Conservation (phyloP, 2,888 invertebrate genomes). For the Andrena camellia region DNA sequence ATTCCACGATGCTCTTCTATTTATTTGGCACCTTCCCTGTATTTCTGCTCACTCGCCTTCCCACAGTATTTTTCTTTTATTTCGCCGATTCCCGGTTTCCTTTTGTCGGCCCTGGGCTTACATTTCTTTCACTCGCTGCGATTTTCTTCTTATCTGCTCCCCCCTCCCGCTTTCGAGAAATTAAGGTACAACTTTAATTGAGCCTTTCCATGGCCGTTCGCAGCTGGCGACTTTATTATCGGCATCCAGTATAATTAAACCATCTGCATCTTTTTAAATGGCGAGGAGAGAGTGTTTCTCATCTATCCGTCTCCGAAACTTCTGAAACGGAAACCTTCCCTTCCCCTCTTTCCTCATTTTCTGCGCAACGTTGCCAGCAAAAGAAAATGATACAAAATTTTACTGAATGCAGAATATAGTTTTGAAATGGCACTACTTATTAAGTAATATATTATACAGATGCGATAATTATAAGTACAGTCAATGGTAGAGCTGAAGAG, state of each 20-base stretch:
- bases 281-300: constrained; percentile 18
- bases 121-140: constrained; percentile 29
- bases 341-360: not conserved
- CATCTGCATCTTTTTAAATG: constrained; percentile 62
- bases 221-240: constrained; percentile 80
- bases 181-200: constrained; percentile 76
- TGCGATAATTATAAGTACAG: too few relatives aligned
- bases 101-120: not conserved
- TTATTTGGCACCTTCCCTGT: constrained; percentile 14
- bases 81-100: not conserved
- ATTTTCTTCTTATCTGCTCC: constrained; percentile 39
- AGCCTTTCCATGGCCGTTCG: constrained; percentile 66
- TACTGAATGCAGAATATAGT: too few relatives aligned
- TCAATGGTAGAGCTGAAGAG: too few relatives aligned
- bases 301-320: not conserved
- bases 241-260: constrained; percentile 77
- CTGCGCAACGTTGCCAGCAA: not conserved
- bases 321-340: not conserved
- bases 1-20: constrained; percentile 6
- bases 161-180: constrained; percentile 32
- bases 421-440: too few relatives aligned
- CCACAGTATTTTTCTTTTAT: not conserved
- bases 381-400: constrained; percentile 6
- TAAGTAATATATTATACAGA: too few relatives aligned
- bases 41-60: not conserved